Conservation (phyloP, 2,888 invertebrate species). For the Globia sparganii region DNA sequence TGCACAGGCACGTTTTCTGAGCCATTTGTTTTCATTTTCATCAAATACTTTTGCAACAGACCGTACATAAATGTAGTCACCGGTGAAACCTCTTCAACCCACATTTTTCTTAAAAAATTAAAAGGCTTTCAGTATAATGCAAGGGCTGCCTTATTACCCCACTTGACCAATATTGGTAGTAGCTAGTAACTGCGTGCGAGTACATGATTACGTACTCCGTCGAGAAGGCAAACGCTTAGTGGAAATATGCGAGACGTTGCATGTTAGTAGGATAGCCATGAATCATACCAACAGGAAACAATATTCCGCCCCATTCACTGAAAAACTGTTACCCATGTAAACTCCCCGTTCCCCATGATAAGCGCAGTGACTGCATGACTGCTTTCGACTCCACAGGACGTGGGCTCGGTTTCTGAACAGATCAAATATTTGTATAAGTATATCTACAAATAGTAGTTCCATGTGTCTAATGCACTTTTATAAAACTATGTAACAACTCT, state of each 20-base stretch:
- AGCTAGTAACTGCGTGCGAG: not conserved
- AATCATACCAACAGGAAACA: not conserved
- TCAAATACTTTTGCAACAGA: not conserved
- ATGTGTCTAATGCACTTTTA: too few species aligned
- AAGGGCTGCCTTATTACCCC: not conserved
- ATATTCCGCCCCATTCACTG: too few species aligned
- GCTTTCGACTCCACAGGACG: too few species aligned
- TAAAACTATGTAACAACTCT: too few species aligned
- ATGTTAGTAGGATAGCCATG: not conserved
- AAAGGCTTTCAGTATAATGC: slow-evolving; percentile 8
- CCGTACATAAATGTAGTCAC: not conserved
- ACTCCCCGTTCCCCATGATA: too few species aligned
- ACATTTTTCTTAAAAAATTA: slow-evolving; percentile 4
- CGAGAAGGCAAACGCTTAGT: slow-evolving; percentile 10
- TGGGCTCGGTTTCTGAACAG: not conserved
- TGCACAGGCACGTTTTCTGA: not conserved
- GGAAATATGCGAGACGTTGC: not conserved
- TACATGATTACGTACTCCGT: slow-evolving; percentile 3
- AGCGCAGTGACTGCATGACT: too few species aligned
- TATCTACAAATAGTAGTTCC: not conserved
- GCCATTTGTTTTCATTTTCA: not conserved
- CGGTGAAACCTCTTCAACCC: not conserved
- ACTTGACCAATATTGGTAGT: slow-evolving; percentile 1
- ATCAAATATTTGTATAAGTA: not conserved
- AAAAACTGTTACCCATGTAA: not conserved